Base-by-base conservation (phyloP, 2,888 invertebrate genomes). In the Aphidius colemani region DNA sequence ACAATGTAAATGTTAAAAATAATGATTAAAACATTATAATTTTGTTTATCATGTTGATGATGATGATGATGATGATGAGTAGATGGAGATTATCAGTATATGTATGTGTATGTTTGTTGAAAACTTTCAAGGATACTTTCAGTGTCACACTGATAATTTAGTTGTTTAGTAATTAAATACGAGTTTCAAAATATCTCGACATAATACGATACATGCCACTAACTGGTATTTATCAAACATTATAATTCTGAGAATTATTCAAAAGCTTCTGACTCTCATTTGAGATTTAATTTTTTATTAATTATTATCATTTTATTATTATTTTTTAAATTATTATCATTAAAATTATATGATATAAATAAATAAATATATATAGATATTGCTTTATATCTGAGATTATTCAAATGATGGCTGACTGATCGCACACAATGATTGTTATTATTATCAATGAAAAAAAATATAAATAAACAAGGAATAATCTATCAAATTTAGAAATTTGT, bases 171-270 rank as follows among this genome's bases (percentile, higher is more conserved):
- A 53, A 66, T 63, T 59, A 39, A 59, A 61, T 51, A 51, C 41
- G 59, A 65, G 56, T 58, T 56, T 64, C 48, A 18, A 59, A 44
- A 64, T 44, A 44, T 53, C 59, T 55, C 59, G 58, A 64, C 64
- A 55, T 41, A 39, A 30, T 30, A 5, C 2, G 30, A 30, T 30
- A 30, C 5, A 30, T 30, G 56, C 44, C 62, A 57, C 51, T 30
- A 30, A 30, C 5, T 30, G 30, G 30, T 30, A 30, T 30, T 30
- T 30, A 30, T 30, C 30, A 30, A 3, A 30, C 3, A 30, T 30
- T 30, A 30, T 30, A 30, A 30, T 30, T 30, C 30, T 30, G 30
- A 30, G 30, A 30, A 30, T 30, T 30, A 30, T 30, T 30, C 30
- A 30, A 30, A 30, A 30, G 30, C 30, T 30, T 30, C 30, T 30